Base-by-base conservation (phyloP, 1,140 invertebrate genomes). In the Acyrthosiphon pisum region DNA sequence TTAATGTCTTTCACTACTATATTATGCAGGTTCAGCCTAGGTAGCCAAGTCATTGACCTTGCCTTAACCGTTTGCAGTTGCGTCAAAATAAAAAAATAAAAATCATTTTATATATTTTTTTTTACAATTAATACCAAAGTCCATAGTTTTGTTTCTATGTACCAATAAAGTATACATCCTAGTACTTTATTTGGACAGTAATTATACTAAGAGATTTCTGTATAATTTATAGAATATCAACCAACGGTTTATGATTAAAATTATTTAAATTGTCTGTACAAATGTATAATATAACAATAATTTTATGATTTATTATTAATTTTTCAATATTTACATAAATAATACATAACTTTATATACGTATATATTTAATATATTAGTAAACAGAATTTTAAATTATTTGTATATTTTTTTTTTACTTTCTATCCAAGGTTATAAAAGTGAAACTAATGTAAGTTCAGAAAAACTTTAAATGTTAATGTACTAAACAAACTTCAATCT, bases 311-410 rank as follows among this genome's bases (percentile, higher is more conserved):
- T 76, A n/a, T 76, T 56, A 56, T 56, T n/a, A 68, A n/a, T 76
- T 76, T 68, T 76, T 76, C 30, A 35, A 76, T 76, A 76, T 76
- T 76, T 76, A 35, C 60, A 76, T 76, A 68, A 68, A 68, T 68
- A 68, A 68, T 68, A 3, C 60, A 68, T 60, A 68, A 68, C 14
- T 46, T 46, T n/a, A 76, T 76, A 76, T n/a, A 76, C n/a, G 14
- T 68, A n/a, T 68, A 60, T 68, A 68, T 68, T 68, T 68, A 68
- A 11, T n/a, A 76, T 76, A n/a, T 76, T 76, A 76, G 60, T 76
- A 68, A 68, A 68, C 11, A 68, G 4, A 30, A 9, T 18, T 68
- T n/a, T 76, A 76, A n/a, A 76, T 76, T 76, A 18, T 76, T 35
- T n/a, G 4, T 76, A 18, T 18, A 76, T 76, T 76, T 60, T 50